Conservation (phyloP, 2,797 vertebrate species). For the Psittacula echo region DNA sequence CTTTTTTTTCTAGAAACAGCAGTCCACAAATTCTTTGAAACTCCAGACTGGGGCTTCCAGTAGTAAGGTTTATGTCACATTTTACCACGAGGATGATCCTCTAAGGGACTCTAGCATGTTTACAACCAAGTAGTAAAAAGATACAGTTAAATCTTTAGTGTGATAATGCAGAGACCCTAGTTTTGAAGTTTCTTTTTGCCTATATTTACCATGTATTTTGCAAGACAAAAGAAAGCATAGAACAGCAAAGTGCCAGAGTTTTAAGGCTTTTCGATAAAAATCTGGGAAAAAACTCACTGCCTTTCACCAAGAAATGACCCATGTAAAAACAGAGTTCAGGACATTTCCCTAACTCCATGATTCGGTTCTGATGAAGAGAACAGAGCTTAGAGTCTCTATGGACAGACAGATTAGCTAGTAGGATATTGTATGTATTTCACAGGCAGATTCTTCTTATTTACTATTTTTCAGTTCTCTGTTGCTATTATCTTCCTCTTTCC, state of each 20-base stretch:
- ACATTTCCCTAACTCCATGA: neutral
- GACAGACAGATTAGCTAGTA: neutral
- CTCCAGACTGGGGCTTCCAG: neutral
- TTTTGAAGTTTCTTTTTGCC: neutral
- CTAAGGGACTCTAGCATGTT: neutral
- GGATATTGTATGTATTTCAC: neutral
- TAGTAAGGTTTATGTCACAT: neutral
- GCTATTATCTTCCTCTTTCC: neutral
- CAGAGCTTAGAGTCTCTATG: neutral
- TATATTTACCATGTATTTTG: neutral
- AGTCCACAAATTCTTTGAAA: neutral
- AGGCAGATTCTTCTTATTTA: neutral
- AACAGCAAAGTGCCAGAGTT: neutral
- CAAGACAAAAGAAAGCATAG: neutral
- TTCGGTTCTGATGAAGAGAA: neutral
- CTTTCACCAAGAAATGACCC: neutral
- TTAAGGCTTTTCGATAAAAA: neutral
- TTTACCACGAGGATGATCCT: neutral
- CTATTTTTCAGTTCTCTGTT: conserved; percentile 11
- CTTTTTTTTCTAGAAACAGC: neutral
- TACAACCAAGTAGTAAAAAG: neutral
- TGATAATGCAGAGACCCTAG: neutral
- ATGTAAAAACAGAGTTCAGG: neutral
- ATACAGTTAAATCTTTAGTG: neutral
- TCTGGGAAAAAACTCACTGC: neutral